A percentile compares a stretch with the other conserved stretches of the same genome.
Conservation (phyloP, 2,797 vertebrate species). For the Rhabdophis nuchalis region DNA sequence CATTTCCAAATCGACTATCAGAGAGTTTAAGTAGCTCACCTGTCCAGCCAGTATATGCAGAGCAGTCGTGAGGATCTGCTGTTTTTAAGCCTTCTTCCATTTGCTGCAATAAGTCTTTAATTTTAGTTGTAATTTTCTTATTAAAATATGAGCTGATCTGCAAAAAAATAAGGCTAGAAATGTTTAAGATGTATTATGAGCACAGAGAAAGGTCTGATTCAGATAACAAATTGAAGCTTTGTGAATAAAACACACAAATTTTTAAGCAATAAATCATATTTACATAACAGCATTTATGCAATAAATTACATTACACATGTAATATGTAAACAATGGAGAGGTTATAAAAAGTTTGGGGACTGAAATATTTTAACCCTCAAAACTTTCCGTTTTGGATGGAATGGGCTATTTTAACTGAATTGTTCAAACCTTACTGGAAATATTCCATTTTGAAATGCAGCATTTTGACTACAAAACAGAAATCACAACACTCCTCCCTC, state of each 20-base stretch:
- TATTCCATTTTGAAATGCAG: not conserved
- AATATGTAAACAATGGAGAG: not conserved
- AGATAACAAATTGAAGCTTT: not conserved
- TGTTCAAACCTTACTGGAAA: not conserved
- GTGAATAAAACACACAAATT: not conserved
- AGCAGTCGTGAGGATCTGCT: conserved; percentile 92
- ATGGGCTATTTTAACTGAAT: not conserved
- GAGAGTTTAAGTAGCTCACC: conserved; percentile 70
- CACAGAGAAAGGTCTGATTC: not conserved
- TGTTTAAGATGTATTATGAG: not conserved
- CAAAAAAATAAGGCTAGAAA: conserved; percentile 21
- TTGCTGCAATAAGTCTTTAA: conserved; percentile 91
- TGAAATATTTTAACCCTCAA: not conserved
- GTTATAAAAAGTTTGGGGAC: not conserved
- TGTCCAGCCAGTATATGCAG: conserved; percentile 94
- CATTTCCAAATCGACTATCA: not conserved
- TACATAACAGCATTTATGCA: not conserved
- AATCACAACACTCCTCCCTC: not conserved
- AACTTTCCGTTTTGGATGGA: not conserved
- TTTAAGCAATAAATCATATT: not conserved
- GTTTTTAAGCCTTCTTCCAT: conserved; percentile 97
- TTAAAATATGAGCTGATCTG: conserved; percentile 80
- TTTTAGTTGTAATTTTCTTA: conserved; percentile 86
- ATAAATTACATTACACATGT: not conserved
- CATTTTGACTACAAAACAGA: not conserved